Evolutionary conservation across 2,888 invertebrate genomes (phyloP).

Genomic region (Meandrusa payeni): DNA sequence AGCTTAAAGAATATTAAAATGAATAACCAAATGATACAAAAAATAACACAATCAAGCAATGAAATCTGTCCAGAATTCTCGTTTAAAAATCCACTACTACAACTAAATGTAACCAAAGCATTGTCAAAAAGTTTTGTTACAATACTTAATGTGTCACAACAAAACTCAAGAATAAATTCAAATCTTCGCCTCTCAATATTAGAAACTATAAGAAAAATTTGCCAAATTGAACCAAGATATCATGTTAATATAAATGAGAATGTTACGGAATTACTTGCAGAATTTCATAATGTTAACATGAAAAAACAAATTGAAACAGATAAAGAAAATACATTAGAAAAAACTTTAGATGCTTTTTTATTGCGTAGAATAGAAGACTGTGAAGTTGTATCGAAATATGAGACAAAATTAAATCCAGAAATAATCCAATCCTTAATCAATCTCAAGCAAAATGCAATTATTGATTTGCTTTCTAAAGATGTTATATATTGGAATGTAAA

Average conservation of each 20-base stretch:
- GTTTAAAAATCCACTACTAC: constrained; percentile 59
- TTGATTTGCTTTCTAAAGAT: constrained; percentile 40
- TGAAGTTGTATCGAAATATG: constrained; percentile 39
- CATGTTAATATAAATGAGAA: constrained; percentile 53
- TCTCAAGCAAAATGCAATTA: constrained; percentile 42
- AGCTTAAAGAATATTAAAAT: constrained; percentile 35
- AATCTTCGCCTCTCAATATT: constrained; percentile 52
- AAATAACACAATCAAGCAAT: constrained; percentile 51
- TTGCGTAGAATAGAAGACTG: constrained; percentile 46
- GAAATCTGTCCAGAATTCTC: constrained; percentile 47
- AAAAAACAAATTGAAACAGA: constrained; percentile 20
- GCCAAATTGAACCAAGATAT: constrained; percentile 48
- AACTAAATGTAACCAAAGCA: constrained; percentile 52
- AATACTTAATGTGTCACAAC: constrained; percentile 49
- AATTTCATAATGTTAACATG: constrained; percentile 43
- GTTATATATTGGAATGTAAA: constrained; percentile 47
- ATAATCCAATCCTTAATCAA: constrained; percentile 59
- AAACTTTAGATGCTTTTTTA: constrained; percentile 55
- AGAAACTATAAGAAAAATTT: constrained; percentile 56
- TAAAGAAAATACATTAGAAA: constrained; percentile 32
- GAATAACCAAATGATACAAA: constrained; percentile 59
- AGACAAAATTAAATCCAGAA: constrained; percentile 49
- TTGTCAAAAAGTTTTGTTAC: constrained; percentile 62
- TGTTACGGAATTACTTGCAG: constrained; percentile 41
- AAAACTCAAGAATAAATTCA: constrained; percentile 47